These are phyloP conservation scores for Bombus turneri DNA, from an alignment of 1,140 invertebrate genomes.

Conservation along the genomic window DNA sequence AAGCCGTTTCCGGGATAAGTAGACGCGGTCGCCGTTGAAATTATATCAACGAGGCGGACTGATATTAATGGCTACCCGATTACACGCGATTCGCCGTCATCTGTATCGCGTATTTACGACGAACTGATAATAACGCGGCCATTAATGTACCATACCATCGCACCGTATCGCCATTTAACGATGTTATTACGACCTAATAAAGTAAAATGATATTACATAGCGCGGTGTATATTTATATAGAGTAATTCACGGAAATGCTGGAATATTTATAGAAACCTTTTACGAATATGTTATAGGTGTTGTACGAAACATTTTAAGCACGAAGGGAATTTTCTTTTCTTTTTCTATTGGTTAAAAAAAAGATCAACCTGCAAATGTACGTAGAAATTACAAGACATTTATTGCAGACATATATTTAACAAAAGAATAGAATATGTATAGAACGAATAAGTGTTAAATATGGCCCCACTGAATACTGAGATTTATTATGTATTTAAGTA, in stretches of 20 bases:
- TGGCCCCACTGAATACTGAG: no score
- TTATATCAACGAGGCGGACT: constrained; percentile 65
- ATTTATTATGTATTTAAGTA: no score
- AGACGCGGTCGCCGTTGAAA: constrained; percentile 45
- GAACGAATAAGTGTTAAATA: no score
- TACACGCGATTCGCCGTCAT: constrained; percentile 35
- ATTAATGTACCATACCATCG: constrained; percentile 1
- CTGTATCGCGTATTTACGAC: background rate
- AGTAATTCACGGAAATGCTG: background rate
- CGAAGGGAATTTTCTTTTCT: no score
- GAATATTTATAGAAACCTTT: background rate
- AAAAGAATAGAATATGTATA: no score
- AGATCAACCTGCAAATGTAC: background rate
- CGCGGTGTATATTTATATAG: constrained; percentile 17
- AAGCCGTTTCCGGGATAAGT: constrained; percentile 78
- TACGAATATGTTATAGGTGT: background rate
- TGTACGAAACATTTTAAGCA: background rate
- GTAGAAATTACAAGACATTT: background rate
- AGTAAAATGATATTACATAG: background rate
- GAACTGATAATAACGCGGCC: background rate
- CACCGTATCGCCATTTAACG: background rate
- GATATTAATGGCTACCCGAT: constrained; percentile 68
- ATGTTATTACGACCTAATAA: constrained; percentile 15
- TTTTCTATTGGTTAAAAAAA: no score
- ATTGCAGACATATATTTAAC: background rate